Base-by-base conservation (phyloP, 2,113 vertebrate genomes). In the Argyrosomus japonicus region DNA sequence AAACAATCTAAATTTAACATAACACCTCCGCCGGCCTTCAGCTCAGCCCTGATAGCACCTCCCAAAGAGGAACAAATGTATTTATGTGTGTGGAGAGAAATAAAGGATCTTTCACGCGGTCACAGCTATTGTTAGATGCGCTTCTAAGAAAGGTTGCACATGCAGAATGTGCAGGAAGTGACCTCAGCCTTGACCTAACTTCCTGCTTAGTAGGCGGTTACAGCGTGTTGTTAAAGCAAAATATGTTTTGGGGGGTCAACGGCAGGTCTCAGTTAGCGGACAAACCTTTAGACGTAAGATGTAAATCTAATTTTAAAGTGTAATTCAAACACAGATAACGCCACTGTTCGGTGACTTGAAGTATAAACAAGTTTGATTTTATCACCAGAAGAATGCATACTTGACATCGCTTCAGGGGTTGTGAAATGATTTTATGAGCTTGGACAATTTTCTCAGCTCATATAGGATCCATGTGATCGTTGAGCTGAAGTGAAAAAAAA, bases 1-100 rank as follows among this genome's bases (percentile, higher is more conserved):
- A 93, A 94, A 93, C 91, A 92, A 87, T 90, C 91, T 86, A 90
- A 90, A 93, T 91, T 91, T 87, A 94, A 93, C 91, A 81, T 79
- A 94, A 88, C 87, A 87, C 87, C 91, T 92, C 89, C 81, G 75
- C 88, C 45, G 79, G 84, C 87, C 89, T 71, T 32, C 77, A 61
- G 79, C 69, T 68, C 12, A 36, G 71, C 85, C 80, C 77, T 65
- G 73, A 79, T 67, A 48, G 81, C 86, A 11, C 87, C 89, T 73
- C 83, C 86, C 75, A 23, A 50, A 82, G 84, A 88, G 88, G 91
- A 87, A 86, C 85, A 84, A 83, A 84, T 58, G 65, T 85, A 75
- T 91, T 90, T 89, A 82, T 57, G 80, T 68, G 71, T 45, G 68
- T 15, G 8, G 7, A 10, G 77, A 76, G 61, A 68, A 83, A 76